These are phyloP conservation scores for Sternotherus odoratus DNA, from an alignment of 2,797 vertebrate species.

Conservation along the genomic window DNA sequence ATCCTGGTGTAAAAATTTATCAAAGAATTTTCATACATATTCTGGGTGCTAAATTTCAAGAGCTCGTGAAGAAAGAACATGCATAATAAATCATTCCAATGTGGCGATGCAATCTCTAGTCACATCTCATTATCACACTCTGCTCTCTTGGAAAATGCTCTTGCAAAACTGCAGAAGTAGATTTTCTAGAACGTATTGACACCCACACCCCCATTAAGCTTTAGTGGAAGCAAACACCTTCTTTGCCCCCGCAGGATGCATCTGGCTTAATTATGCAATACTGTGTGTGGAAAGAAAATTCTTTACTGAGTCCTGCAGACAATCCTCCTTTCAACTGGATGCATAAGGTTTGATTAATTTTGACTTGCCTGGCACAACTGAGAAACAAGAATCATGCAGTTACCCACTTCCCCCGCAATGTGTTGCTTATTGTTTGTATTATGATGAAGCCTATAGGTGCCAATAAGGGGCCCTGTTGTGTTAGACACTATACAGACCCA, in stretches of 20 bases:
- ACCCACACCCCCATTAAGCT: background rate
- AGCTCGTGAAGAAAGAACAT: background rate
- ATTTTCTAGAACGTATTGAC: fast-evolving
- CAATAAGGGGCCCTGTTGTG: background rate
- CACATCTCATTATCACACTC: background rate
- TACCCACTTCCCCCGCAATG: background rate
- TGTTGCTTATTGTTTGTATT: background rate
- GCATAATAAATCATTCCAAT: background rate
- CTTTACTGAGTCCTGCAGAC: background rate
- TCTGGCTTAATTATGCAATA: background rate
- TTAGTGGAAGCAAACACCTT: background rate
- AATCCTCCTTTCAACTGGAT: no score
- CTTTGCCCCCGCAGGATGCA: fast-evolving
- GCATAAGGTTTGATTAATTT: background rate
- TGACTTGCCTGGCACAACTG: background rate
- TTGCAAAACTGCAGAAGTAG: background rate
- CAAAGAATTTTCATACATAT: background rate
- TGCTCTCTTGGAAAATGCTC: background rate
- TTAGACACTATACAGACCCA: background rate
- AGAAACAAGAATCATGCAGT: background rate
- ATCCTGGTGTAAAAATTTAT: background rate
- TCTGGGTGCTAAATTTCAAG: background rate
- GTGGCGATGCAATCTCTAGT: background rate
- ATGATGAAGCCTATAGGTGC: background rate
- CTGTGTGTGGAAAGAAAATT: background rate